Conservation (phyloP, 2,888 invertebrate genomes). For the Xiphydria camelus region DNA sequence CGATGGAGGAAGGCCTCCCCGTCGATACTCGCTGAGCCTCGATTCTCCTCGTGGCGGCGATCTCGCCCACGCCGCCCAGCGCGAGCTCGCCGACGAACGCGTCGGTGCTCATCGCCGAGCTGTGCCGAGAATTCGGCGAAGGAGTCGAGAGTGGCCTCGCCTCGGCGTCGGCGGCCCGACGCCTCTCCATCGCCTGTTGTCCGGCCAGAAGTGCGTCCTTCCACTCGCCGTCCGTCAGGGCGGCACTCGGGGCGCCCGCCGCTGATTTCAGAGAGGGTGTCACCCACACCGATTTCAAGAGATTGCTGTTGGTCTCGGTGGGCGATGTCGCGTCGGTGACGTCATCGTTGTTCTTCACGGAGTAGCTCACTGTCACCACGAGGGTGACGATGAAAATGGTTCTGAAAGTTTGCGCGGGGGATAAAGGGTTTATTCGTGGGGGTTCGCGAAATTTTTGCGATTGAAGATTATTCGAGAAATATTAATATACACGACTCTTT, state of each 20-base stretch:
- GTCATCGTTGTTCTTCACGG: constrained; percentile 45
- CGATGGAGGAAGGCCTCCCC: constrained; percentile 37
- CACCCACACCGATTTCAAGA: constrained; percentile 21
- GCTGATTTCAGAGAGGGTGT: constrained; percentile 10
- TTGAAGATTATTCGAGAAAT: no score
- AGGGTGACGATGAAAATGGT: constrained; percentile 60
- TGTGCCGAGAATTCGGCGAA: constrained; percentile 72
- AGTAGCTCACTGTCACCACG: constrained; percentile 63
- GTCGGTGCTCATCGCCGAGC: constrained; percentile 69
- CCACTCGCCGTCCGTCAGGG: constrained; percentile 55
- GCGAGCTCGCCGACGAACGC: constrained; percentile 66
- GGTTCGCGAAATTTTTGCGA: background rate
- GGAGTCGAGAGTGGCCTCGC: constrained; percentile 60
- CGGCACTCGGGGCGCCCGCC: constrained; percentile 7
- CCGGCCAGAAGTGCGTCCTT: constrained; percentile 63
- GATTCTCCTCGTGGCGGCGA: constrained; percentile 69
- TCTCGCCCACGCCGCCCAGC: constrained; percentile 69
- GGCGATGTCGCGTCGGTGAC: constrained; percentile 34
- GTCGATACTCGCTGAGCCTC: constrained; percentile 51
- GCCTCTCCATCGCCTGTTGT: constrained; percentile 62
- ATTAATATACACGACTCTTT: no score
- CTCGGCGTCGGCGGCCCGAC: constrained; percentile 62
- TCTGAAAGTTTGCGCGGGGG: constrained; percentile 50
- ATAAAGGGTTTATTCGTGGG: background rate
- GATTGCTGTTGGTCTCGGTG: constrained; percentile 12